Evolutionary conservation across 1,140 invertebrate genomes (phyloP), one percentile per base, ranked within the genome.

Genomic region (roundworm (Caenorhabditis elegans)): DNA sequence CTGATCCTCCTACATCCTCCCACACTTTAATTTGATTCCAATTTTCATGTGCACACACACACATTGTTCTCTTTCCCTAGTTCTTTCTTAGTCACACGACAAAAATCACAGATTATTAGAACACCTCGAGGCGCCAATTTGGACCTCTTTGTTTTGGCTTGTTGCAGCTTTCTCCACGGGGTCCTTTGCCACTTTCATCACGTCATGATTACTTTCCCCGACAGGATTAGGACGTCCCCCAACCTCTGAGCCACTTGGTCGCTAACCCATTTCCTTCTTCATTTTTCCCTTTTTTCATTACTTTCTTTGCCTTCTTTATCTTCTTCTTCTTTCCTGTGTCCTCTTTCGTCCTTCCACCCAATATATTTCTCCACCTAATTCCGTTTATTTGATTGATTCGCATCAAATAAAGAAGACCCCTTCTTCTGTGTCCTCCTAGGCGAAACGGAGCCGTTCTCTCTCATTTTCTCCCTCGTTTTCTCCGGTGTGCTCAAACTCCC

Each of bases 171-270:
- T n/a, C n/a, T n/a, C n/a, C n/a, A n/a, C 15, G 34, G 53, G 39
- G 39, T 15, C 39, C 6, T 43, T 43, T 5, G 15, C 5, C 6
- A 43, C 39, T 43, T 43, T 39, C 60, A 36, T 70, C 60, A 70
- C 60, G 60, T 70, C 60, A 70, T 70, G 60, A 70, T 70, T 70
- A 70, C 31, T 70, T 70, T 70, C 60, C n/a, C 34, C 60, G 34
- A 36, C 60, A 39, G 34, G 60, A 70, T 70, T 70, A 70, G 34
- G 60, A 31, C 10, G 31, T 34, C 53, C 26, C 34, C 28, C 39
- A 43, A 43, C 39, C 5, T 8, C 39, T 5, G 15, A 5, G 15
- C 39, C 39, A 43, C 15, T 43, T 43, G 5, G 6, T 43, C 39
- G 2, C 60, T 6, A 70, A 39, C 60, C 28, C 28, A 5, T 15